Evolutionary conservation across 1,140 invertebrate genomes (phyloP).

Genomic region (Pemphigus obesinymphae): DNA sequence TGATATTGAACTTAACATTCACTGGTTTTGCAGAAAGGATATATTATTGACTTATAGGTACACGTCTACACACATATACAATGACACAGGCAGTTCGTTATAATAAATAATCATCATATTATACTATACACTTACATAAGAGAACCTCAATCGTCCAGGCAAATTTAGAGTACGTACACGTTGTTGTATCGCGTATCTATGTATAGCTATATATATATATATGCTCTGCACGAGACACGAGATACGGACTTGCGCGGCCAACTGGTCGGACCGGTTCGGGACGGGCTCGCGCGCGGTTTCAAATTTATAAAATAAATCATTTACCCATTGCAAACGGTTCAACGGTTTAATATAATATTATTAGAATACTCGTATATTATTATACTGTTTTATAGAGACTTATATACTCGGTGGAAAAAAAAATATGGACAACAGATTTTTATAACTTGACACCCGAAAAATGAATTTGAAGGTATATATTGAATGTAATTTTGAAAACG

Average conservation of each 20-base stretch:
- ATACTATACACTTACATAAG: too few relatives aligned
- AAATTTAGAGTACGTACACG: conserved; percentile 19
- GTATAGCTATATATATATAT: background rate
- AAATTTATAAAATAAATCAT: conserved; percentile 36
- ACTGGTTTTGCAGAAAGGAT: too few relatives aligned
- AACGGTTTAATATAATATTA: background rate
- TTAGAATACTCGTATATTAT: too few relatives aligned
- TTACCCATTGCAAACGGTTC: background rate
- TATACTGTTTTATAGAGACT: too few relatives aligned
- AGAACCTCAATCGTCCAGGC: background rate
- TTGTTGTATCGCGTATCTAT: background rate
- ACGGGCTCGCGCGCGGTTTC: background rate
- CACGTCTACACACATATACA: too few relatives aligned
- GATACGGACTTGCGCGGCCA: background rate
- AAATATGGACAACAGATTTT: background rate
- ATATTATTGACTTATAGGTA: too few relatives aligned
- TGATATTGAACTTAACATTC: too few relatives aligned
- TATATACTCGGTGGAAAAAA: too few relatives aligned
- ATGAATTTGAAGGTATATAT: background rate
- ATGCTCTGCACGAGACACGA: background rate
- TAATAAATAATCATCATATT: too few relatives aligned
- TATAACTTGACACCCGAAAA: background rate
- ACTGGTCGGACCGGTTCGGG: conserved; percentile 38
- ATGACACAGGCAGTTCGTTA: too few relatives aligned
- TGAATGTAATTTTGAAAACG: background rate